Evolutionary conservation across 1,140 invertebrate species (phyloP), one percentile per base, ranked within the genome.

Genomic region (Acromyrmex heyeri): DNA sequence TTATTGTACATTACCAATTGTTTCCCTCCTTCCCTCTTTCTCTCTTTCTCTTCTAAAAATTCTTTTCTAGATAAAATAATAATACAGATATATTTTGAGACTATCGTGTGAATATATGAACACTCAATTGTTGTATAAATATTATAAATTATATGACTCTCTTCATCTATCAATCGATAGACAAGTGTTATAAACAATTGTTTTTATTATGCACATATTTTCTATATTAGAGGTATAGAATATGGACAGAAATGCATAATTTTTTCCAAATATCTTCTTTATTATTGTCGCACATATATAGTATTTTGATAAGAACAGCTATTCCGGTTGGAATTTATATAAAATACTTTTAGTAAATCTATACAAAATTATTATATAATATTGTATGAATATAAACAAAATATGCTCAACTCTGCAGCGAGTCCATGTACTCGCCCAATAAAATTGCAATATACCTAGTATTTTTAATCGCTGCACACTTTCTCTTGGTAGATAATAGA

Each of bases 261-360:
- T 69, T 69, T n/a, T 38, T 82, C 12, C 14, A 48, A 72, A 44
- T 70, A 44, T 70, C 38, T 62, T 53, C 50, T 82, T 38, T 75
- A 61, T 83, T 61, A 59, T 73, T 70, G 34, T 38, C 53, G 38
- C 67, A 82, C 12, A 82, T 72, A n/a, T 82, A 34, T 34, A 34
- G 5, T 34, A 2, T 48, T 82, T 12, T 44, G 2, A 61, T n/a
- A 73, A 82, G 24, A 82, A 61, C 24, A 82, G 27, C 12, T 72
- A 50, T 82, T 48, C 34, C 21, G 16, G 57, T n/a, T 34, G 24
- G 24, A 38, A 81, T 53, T 79, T 48, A 82, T 62, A 27, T 30
- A 72, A 83, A 83, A 83, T 18, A 12, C 14, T 67, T 67, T 38
- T 21, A 72, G 34, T 73, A 61, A 83, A 72, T 83, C 69, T 83